phyloP scores from a whole-genome alignment of 2,888 invertebrate species.

The Myathropa florea region DNA sequence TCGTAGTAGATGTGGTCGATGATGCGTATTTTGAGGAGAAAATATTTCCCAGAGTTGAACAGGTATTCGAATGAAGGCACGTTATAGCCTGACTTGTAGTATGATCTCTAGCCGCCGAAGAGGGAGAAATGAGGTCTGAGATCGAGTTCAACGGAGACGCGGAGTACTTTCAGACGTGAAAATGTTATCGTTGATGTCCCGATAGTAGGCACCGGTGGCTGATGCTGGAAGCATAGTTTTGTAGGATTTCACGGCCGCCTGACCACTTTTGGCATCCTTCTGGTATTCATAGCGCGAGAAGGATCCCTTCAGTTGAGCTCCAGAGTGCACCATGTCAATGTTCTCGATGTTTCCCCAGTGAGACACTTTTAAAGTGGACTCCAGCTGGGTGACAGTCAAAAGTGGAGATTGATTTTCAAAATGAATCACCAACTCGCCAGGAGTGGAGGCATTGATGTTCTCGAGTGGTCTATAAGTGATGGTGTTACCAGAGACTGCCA shows the following conservation, averaged over 20 bases:
- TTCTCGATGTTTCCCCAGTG: conserved; percentile 99
- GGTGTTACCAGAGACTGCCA: conserved; percentile 88
- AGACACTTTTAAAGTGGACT: conserved; percentile 95
- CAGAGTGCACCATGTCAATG: conserved; percentile 94
- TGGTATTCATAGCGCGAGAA: conserved; percentile 99
- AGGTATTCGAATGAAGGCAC: conserved; percentile 98
- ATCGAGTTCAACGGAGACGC: conserved; percentile 96
- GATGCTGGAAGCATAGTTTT: conserved; percentile 92
- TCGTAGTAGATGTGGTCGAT: conserved; percentile 98
- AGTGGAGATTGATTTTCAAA: conserved; percentile 98
- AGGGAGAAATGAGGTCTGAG: conserved; percentile 98
- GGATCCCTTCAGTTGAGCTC: conserved; percentile 95
- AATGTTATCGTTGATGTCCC: conserved; percentile 98
- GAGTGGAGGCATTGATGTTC: conserved; percentile 84
- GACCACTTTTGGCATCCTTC: conserved; percentile 92
- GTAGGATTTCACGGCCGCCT: conserved; percentile 95
- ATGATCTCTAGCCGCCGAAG: conserved; percentile 99
- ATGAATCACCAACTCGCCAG: conserved; percentile 89
- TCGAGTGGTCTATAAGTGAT: conserved; percentile 95
- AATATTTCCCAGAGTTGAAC: conserved; percentile 89
- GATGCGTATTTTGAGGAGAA: conserved; percentile 94
- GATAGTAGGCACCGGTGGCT: conserved; percentile 96
- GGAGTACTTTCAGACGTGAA: conserved; percentile 96
- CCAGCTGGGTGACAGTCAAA: conserved; percentile 92
- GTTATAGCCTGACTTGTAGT: conserved; percentile 97